Percentiles rank a stretch among this genome's conserved stretches.
Conservation (phyloP, 2,113 vertebrate species). For the Nestor notabilis region DNA sequence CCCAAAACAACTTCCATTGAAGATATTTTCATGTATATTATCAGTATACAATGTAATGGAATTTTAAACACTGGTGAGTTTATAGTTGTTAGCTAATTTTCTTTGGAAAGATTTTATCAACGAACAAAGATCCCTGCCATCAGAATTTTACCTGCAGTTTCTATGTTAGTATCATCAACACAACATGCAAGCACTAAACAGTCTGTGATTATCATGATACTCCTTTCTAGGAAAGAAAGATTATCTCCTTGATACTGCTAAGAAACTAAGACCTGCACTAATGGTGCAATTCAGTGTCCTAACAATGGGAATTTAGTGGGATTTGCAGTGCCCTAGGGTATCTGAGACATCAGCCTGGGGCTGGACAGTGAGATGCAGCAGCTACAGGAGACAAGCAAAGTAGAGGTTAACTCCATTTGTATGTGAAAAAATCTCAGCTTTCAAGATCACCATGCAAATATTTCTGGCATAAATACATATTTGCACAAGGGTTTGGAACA, state of each 20-base stretch:
- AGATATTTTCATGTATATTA: not conserved
- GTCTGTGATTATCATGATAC: not conserved
- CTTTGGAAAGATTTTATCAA: not conserved
- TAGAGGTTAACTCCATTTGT: not conserved
- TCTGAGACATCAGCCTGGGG: not conserved
- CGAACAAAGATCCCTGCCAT: not conserved
- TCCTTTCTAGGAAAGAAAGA: not conserved
- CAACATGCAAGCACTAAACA: not conserved
- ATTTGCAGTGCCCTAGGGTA: not conserved
- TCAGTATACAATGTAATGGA: not conserved
- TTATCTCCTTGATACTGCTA: not conserved
- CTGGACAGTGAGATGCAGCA: not conserved
- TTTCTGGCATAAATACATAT: slow-evolving; percentile 13
- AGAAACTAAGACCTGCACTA: not conserved
- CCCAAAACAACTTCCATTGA: not conserved
- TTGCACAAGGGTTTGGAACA: slow-evolving; percentile 20
- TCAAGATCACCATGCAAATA: not conserved
- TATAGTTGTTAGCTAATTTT: not conserved
- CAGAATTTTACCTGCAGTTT: not conserved
- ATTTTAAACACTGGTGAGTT: not conserved
- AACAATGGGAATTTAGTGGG: not conserved
- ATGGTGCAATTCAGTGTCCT: not conserved
- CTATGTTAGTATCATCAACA: not conserved
- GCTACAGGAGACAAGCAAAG: not conserved
- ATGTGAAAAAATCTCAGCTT: not conserved